Base-by-base conservation (phyloP, 2,888 invertebrate species). In the Eudemis profundana region DNA sequence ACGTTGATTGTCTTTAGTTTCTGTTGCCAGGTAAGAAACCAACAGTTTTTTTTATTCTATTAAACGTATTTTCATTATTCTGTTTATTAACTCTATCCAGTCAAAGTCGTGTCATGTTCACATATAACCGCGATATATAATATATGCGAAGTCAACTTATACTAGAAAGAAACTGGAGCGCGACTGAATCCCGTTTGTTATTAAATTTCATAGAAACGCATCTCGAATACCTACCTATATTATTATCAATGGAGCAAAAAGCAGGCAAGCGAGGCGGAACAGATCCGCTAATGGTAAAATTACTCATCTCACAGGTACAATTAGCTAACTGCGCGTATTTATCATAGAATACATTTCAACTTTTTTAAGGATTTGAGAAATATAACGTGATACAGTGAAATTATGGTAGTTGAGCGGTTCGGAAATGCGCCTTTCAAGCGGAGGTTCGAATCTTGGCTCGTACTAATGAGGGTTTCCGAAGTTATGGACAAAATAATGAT, bases 131-230 rank as follows among this genome's bases (percentile, higher is more conserved):
- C 33, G 29, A n/a, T 36, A 49, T 12, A 38, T 40, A 29, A 49
- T 56, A 38, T 57, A 57, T 38, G 54, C 50, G 29, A 51, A 38
- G 15, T 60, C 38, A 36, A 60, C 42, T 63, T 57, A 66, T 38
- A 36, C 38, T 47, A 66, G 27, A 70, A 68, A 67, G 63, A 70
- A 78, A 79, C 51, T 70, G 57, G 79, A 70, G 71, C 78, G 74
- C 70, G 69, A 74, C 77, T 19, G 38, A 69, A 71, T 75, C 65
- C 78, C 78, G 78, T 79, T 56, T 78, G 66, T 57, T 74, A 70
- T 76, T 73, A 69, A 73, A 71, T 75, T 74, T 74, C 71, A 72
- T 72, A 70, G 69, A 51, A 67, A 69, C 57, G 63, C 64, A 59
- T 59, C 64, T 67, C 67, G 42, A 19, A 65, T 59, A n/a, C n/a